A percentile compares a stretch with the other conserved stretches of the same genome.
Conservation (phyloP, 64 coral and sea anemone genomes). For the Stylophora pistillata region DNA sequence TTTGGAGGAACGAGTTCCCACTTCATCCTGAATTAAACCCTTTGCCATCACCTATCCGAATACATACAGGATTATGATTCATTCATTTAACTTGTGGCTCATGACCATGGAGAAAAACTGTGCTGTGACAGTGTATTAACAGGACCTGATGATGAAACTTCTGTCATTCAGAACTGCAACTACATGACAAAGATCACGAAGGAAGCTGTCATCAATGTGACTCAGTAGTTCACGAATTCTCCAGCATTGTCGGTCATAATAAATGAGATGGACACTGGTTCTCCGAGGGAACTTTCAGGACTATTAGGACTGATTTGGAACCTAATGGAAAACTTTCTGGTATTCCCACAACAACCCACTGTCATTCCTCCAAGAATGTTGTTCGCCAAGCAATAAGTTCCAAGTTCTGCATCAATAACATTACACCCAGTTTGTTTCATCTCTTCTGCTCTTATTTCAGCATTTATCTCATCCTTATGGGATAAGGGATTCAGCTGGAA, state of each 20-base stretch:
- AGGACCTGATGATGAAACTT: conserved; percentile 19
- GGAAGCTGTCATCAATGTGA: conserved; percentile 52
- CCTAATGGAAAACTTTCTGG: conserved; percentile 25
- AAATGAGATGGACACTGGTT: conserved; percentile 35
- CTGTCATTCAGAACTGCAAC: conserved; percentile 37
- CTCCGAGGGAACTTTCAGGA: conserved; percentile 26
- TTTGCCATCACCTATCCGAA: conserved; percentile 11
- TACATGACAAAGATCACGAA: conserved; percentile 23
- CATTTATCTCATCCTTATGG: conserved; percentile 39
- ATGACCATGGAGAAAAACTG: conserved; percentile 21
- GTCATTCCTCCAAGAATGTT: conserved; percentile 1
- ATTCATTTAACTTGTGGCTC: not conserved
- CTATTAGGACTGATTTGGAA: conserved; percentile 41
- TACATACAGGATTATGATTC: conserved; percentile 4
- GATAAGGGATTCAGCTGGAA: too few relatives aligned
- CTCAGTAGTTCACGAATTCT: conserved; percentile 39
- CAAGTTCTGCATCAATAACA: conserved; percentile 42
- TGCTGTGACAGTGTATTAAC: conserved; percentile 54
- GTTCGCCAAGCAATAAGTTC: conserved; percentile 51
- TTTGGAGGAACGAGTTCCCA: conserved; percentile 30
- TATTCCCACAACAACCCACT: conserved; percentile 21
- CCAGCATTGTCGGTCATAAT: conserved; percentile 1
- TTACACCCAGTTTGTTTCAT: conserved; percentile 62
- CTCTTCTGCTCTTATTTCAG: conserved; percentile 33
- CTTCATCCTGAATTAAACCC: conserved; percentile 20